Evolutionary conservation across 2,797 vertebrate species (phyloP).

Genomic region (Artibeus jamaicensis): DNA sequence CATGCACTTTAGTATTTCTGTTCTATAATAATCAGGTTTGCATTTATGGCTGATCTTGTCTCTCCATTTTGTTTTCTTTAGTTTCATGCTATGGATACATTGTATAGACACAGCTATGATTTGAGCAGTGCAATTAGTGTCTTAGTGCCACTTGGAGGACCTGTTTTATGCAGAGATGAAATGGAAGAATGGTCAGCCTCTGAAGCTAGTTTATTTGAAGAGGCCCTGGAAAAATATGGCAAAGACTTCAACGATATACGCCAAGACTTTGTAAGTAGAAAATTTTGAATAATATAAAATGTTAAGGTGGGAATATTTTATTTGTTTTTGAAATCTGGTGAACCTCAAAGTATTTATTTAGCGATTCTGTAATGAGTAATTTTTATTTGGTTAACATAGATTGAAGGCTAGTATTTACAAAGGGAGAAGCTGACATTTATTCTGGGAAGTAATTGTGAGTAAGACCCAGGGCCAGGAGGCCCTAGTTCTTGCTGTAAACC

Average conservation of each 20-base stretch:
- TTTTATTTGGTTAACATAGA: slow-evolving; percentile 7
- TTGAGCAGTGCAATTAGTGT: slow-evolving; percentile 94
- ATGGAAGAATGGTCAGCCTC: slow-evolving; percentile 99
- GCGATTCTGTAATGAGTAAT: background rate
- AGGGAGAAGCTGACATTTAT: background rate
- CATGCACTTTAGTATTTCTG: background rate
- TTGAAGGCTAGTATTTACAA: background rate
- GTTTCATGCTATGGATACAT: slow-evolving; percentile 98
- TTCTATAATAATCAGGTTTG: background rate
- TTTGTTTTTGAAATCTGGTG: slow-evolving; percentile 7
- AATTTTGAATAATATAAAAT: background rate
- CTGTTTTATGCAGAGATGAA: slow-evolving; percentile 95
- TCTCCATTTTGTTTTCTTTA: slow-evolving; percentile 72
- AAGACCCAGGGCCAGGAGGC: background rate
- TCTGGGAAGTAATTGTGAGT: background rate
- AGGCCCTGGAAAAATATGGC: slow-evolving; percentile 97
- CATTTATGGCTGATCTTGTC: background rate
- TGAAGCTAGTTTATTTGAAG: slow-evolving; percentile 97
- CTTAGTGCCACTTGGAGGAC: slow-evolving; percentile 94
- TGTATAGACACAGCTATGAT: slow-evolving; percentile 94
- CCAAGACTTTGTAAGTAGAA: slow-evolving; percentile 96
- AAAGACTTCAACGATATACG: slow-evolving; percentile 99
- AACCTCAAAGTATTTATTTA: background rate
- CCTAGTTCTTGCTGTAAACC: background rate
- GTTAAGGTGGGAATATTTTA: background rate